Evolutionary conservation across 2,797 vertebrate genomes (phyloP), one percentile per base, ranked within the genome.

Genomic region (Myotis pilosus): DNA sequence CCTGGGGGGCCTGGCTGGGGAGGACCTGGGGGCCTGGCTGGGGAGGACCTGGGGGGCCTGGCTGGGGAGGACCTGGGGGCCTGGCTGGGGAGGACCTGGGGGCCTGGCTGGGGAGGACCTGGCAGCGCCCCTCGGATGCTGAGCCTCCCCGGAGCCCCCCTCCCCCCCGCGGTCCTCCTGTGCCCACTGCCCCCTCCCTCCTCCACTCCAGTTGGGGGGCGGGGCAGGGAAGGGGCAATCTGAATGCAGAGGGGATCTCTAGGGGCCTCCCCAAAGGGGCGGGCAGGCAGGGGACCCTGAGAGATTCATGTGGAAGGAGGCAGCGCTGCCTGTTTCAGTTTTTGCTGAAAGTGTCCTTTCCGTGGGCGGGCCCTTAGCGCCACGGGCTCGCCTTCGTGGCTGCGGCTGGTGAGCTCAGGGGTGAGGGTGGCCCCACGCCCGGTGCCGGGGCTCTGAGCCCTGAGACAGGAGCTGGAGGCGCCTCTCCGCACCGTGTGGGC

Each of bases 361-460:
- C 55, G 7, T 11, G 2, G 4, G 8, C 9, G 3, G 2, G 8
- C 79, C 41, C 51, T 64, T 16, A 10, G 57, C 8, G 28, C 41
- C 41, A 1, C 16, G 1, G 2, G 10, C 22, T 38, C 55, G 9
- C 8, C 1, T 51, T 3, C 36, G 55, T 2, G 71, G 19, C 3
- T 4, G 55, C 47, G 51, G 85, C 8, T 3, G 22, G 38, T 2
- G 28, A 0, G 10, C 10, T 75, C 38, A 3, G 33, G 12, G 47
- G 5, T 8, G 16, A 20, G 3, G 4, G 4, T 0, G 36, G 49
- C 30, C 55, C 66, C 22, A 3, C 1, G 30, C 55, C 22, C 7
- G 6, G 33, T 13, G 30, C 15, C 0, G 28, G 22, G 2, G 51
- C 16, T 55, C 83, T 10, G 68, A n/a, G 83, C 0, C 0, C 38